Evolutionary conservation across 2,888 invertebrate genomes (phyloP), one percentile per base, ranked within the genome.

Genomic region (Entomobrya multifasciata): DNA sequence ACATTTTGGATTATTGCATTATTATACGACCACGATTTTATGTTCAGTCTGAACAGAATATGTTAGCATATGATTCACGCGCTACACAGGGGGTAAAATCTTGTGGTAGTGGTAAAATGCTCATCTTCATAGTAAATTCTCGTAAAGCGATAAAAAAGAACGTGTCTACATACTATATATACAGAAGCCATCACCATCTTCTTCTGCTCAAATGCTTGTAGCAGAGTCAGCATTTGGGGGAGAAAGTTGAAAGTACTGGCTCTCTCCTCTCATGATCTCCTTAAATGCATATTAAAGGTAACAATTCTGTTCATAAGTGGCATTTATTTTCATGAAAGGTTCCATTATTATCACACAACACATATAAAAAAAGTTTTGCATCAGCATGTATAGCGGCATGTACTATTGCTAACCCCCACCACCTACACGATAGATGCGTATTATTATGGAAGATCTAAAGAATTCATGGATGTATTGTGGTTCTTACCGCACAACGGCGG

Each of bases 281-380:
- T 82, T 20, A 82, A 72, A 41, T 81, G 55, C 55, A 20, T 67
- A 70, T 80, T 80, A 55, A 80, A 44, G 62, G n/a, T 36, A 82
- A 52, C 20, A 49, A 62, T 65, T n/a, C n/a, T n/a, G 10, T 60
- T 82, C 82, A 47, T 62, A 82, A 81, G 60, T 47, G 72, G 55
- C 62, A 74, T 76, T 82, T 82, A 74, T 62, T 81, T 49, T 72
- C 81, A 36, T 20, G 36, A 81, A 44, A n/a, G 44, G 81, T 47
- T 65, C 52, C 30, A 41, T 52, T 65, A 65, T 60, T 78, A 62
- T 60, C 67, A 44, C 67, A 15, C 17, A 62, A 55, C 49, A 76
- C 49, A 41, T 60, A 22, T 77, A 0, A 25, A 44, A 41, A 36
- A 36, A 17, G n/a, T 15, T 41, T 65, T 36, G 41, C 5, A 30